phyloP scores from a whole-genome alignment of 2,888 invertebrate genomes.

The Alitta virens region DNA sequence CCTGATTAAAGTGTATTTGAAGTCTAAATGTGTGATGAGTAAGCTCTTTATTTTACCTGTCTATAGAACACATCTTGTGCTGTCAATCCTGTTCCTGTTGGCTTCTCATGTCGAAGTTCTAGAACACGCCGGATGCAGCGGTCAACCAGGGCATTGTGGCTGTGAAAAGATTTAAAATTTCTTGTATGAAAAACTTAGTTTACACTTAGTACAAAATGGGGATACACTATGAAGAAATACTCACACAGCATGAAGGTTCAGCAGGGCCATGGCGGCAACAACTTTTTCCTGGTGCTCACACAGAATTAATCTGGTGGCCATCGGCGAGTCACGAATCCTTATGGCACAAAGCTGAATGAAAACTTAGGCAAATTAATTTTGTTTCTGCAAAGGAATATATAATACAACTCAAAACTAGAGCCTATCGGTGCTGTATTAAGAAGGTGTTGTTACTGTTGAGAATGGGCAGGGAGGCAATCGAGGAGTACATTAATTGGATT shows the following conservation, averaged over 20 bases:
- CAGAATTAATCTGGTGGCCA: slow-evolving; percentile 65
- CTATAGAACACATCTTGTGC: slow-evolving; percentile 75
- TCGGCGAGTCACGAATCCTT: slow-evolving; percentile 48
- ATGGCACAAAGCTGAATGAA: slow-evolving; percentile 36
- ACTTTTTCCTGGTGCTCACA: slow-evolving; percentile 79
- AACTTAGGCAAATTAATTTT: no score
- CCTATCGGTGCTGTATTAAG: no score
- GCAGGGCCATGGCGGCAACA: slow-evolving; percentile 71
- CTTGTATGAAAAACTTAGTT: no score
- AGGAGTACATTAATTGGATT: no score
- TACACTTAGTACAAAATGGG: neutral
- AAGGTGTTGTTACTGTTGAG: no score
- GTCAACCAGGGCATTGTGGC: slow-evolving; percentile 59
- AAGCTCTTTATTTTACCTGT: no score
- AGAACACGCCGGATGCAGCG: slow-evolving; percentile 64
- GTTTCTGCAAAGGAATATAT: neutral
- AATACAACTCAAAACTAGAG: no score
- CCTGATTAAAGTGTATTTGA: no score
- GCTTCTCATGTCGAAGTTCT: slow-evolving; percentile 38
- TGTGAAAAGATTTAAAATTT: slow-evolving; percentile 24
- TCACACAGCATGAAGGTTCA: slow-evolving; percentile 65
- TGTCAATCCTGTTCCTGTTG: slow-evolving; percentile 63
- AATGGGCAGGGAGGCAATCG: no score
- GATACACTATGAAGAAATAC: no score
- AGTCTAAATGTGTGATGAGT: no score